Percentiles rank a stretch among this genome's conserved stretches.
These are phyloP conservation scores for Hetaerina titia DNA, from an alignment of 2,888 invertebrate species.

Conservation along the genomic window DNA sequence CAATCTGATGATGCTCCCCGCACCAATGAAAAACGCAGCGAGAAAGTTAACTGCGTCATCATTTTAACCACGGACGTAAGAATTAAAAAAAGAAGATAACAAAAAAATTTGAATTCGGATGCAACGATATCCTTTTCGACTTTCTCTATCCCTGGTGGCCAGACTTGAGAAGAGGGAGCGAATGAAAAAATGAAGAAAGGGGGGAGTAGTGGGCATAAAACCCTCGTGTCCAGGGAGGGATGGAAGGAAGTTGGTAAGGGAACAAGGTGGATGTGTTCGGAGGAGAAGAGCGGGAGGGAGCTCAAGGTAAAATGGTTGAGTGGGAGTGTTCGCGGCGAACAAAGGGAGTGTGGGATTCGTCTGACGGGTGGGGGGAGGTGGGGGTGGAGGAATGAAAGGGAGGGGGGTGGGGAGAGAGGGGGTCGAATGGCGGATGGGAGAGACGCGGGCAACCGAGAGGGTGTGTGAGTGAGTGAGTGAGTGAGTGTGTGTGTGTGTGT, in stretches of 20 bases:
- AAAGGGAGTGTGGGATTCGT: slow-evolving; percentile 52
- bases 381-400: neutral
- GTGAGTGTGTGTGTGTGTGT: neutral
- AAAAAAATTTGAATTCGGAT: neutral
- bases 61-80: neutral
- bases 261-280: neutral
- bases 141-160: no score
- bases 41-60: neutral
- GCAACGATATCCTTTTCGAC: no score
- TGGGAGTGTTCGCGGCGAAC: slow-evolving; percentile 54
- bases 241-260: slow-evolving; percentile 1
- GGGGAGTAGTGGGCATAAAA: neutral
- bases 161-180: no score
- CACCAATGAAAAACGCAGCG: neutral
- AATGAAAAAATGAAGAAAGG: no score
- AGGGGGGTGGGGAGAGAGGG: neutral
- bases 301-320: slow-evolving; percentile 45
- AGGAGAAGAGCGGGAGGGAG: slow-evolving; percentile 10
- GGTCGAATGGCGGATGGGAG: neutral
- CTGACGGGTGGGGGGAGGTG: neutral
- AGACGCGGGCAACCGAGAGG: neutral
- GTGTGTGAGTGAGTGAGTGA: neutral
- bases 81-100: no score
- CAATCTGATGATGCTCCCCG: neutral
- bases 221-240: neutral